phyloP scores from a whole-genome alignment of 2,113 vertebrate species.

The Hippoglossus stenolepis region DNA sequence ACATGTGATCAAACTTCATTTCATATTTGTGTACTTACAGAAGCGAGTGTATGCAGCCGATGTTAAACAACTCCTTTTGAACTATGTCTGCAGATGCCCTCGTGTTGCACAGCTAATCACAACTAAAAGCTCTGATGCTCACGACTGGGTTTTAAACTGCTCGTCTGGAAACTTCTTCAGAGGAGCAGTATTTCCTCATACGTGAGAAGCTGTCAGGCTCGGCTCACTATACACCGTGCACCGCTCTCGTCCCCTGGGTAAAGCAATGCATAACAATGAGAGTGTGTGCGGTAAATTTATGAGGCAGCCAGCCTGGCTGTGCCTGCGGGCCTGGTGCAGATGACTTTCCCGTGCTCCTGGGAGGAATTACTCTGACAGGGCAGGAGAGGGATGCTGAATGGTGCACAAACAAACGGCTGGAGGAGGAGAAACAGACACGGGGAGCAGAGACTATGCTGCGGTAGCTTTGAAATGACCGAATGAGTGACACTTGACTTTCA shows the following conservation, averaged over 20 bases:
- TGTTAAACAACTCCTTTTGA: neutral
- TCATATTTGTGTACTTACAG: too few relatives aligned
- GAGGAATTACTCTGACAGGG: conserved; percentile 60
- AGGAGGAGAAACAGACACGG: conserved; percentile 23
- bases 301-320: conserved; percentile 46
- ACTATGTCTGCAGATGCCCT: too few relatives aligned
- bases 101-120: too few relatives aligned
- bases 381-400: conserved; percentile 52
- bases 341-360: conserved; percentile 59
- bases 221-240: neutral
- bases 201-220: conserved; percentile 21
- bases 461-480: neutral
- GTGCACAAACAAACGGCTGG: conserved; percentile 39
- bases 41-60: too few relatives aligned
- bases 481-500: neutral
- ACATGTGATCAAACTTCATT: too few relatives aligned
- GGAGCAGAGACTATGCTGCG: neutral
- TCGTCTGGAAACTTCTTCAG: conserved; percentile 8
- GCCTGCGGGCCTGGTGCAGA: conserved; percentile 59
- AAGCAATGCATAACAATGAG: conserved; percentile 56
- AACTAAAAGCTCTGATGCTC: neutral
- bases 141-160: conserved; percentile 13
- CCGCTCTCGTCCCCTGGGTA: conserved; percentile 40
- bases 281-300: conserved; percentile 57
- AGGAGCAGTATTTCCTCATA: conserved; percentile 30